phyloP scores from a whole-genome alignment of 2,888 invertebrate species.

The Netelia fuscicornis region DNA sequence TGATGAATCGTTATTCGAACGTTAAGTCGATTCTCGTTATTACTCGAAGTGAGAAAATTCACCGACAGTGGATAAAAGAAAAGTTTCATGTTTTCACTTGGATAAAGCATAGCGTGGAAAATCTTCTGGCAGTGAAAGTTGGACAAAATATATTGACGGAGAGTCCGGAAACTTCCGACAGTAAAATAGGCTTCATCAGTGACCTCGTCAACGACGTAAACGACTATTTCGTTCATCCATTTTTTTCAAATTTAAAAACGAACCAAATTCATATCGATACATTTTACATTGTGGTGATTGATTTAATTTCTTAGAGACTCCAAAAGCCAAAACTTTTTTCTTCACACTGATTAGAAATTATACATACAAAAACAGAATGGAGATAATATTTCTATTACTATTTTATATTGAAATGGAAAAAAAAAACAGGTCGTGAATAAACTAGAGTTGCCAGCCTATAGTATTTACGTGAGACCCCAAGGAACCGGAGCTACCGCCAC shows the following conservation, averaged over 20 bases:
- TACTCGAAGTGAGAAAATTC: slow-evolving; percentile 80
- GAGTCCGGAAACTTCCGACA: slow-evolving; percentile 63
- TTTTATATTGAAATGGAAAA: background rate
- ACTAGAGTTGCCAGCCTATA: slow-evolving; percentile 66
- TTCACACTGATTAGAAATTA: background rate
- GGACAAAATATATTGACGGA: slow-evolving; percentile 59
- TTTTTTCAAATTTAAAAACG: background rate
- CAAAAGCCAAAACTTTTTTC: too few species aligned
- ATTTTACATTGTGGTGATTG: too few species aligned
- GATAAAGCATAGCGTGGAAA: slow-evolving; percentile 74
- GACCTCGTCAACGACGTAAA: slow-evolving; percentile 72
- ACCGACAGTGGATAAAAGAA: slow-evolving; percentile 79
- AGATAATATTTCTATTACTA: too few species aligned
- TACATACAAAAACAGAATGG: background rate
- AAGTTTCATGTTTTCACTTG: slow-evolving; percentile 78
- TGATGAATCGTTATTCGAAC: slow-evolving; percentile 81
- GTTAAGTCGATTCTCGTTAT: slow-evolving; percentile 82
- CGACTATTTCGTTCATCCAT: too few species aligned
- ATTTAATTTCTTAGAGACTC: too few species aligned
- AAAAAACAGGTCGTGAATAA: slow-evolving; percentile 62
- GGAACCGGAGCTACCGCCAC: slow-evolving; percentile 60
- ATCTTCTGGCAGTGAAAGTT: slow-evolving; percentile 73
- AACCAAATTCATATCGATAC: background rate
- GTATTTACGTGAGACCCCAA: slow-evolving; percentile 62
- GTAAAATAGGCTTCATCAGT: slow-evolving; percentile 68